Conservation (phyloP, 1,140 invertebrate genomes). For the Chironomus striatipennis region DNA sequence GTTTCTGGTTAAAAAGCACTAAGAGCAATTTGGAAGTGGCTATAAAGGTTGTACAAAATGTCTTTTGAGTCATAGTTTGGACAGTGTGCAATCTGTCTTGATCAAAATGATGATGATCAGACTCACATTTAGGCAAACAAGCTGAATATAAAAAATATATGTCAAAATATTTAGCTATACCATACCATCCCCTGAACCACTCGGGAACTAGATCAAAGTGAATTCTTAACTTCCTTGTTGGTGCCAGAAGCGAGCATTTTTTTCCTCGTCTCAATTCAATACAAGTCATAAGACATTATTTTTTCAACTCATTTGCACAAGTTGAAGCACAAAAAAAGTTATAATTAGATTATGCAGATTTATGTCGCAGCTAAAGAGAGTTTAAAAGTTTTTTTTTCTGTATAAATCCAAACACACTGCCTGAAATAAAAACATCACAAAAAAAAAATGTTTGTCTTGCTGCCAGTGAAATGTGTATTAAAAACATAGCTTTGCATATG, state of each 20-base stretch:
- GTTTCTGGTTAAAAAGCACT: too few relatives aligned
- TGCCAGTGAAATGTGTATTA: neutral
- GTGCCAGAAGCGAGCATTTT: neutral
- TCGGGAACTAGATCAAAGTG: too few relatives aligned
- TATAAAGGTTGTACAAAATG: too few relatives aligned
- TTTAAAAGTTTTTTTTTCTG: neutral
- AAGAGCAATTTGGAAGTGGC: too few relatives aligned
- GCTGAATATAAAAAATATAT: too few relatives aligned
- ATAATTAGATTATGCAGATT: slow-evolving; percentile 14
- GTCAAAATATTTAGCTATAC: too few relatives aligned
- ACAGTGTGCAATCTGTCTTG: too few relatives aligned
- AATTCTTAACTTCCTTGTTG: too few relatives aligned
- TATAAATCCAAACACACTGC: neutral
- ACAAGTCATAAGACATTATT: neutral
- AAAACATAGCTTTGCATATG: neutral
- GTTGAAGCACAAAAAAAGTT: neutral
- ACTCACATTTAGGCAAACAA: too few relatives aligned
- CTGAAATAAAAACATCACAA: neutral
- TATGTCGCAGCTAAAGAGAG: neutral
- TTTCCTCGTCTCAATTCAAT: neutral
- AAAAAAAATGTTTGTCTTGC: neutral
- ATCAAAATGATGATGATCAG: too few relatives aligned
- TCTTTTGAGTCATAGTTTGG: too few relatives aligned
- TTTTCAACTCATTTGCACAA: neutral
- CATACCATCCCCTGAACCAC: too few relatives aligned